A percentile compares a stretch with the other conserved stretches of the same genome.
Evolutionary conservation across 2,113 vertebrate genomes (phyloP).

Genomic region (Uria lomvia): DNA sequence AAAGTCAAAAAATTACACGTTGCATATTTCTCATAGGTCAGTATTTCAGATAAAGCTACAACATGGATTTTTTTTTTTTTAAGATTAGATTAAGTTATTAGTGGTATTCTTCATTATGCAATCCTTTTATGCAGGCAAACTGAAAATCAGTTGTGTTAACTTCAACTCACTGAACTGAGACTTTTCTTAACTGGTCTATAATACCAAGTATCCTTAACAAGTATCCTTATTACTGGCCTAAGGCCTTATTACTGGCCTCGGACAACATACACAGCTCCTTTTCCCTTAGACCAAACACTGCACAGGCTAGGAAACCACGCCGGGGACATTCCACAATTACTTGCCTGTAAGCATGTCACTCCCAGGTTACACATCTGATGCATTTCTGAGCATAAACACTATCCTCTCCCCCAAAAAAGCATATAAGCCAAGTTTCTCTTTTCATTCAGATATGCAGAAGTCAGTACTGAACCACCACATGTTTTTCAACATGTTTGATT

Average conservation of each 20-base stretch:
- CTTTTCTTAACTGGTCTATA: not conserved
- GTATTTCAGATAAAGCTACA: not conserved
- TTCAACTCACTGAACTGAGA: not conserved
- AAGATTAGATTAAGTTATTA: not conserved
- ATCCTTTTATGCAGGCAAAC: not conserved
- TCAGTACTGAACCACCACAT: not conserved
- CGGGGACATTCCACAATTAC: not conserved
- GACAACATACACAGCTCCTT: not conserved
- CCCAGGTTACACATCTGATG: not conserved
- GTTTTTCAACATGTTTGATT: not conserved
- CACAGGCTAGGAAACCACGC: not conserved
- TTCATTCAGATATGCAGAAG: not conserved
- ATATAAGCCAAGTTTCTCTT: not conserved
- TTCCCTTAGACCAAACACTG: not conserved
- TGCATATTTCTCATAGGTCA: not conserved
- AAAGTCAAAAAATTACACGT: not conserved
- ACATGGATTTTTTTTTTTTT: not conserved
- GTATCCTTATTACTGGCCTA: not conserved
- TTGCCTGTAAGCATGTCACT: not conserved
- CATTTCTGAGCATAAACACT: not conserved
- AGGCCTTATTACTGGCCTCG: not conserved
- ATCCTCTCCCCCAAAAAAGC: accelerated
- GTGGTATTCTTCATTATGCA: not conserved
- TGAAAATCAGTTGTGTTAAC: not conserved
- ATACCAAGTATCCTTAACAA: not conserved